These are phyloP conservation scores for Lepidothrix coronata DNA, from an alignment of 2,113 vertebrate genomes.

Conservation along the genomic window DNA sequence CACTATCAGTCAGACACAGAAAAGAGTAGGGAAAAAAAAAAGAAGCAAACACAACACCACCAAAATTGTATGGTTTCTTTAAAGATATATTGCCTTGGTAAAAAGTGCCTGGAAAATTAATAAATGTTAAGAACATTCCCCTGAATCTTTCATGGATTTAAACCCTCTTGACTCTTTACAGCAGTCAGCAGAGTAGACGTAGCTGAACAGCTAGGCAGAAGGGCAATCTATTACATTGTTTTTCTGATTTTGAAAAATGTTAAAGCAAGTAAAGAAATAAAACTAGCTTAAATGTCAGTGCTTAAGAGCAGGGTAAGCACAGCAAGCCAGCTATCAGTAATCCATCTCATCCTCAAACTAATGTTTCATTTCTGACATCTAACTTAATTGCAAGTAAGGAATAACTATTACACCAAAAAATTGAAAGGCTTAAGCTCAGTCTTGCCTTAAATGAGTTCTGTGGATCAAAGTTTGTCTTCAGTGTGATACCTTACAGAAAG, in stretches of 20 bases:
- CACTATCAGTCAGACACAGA: background rate
- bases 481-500: background rate
- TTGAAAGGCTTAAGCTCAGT: background rate
- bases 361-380: slow-evolving; percentile 46
- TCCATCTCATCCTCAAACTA: slow-evolving; percentile 26
- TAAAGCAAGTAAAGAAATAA: background rate
- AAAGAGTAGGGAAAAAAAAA: background rate
- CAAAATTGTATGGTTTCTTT: background rate
- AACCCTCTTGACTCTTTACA: background rate
- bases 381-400: slow-evolving; percentile 31
- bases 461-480: background rate
- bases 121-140: background rate
- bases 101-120: background rate
- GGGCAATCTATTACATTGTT: background rate
- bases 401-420: slow-evolving; percentile 34
- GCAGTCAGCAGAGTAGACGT: background rate
- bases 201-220: background rate
- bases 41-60: background rate
- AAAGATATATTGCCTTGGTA: background rate
- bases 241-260: slow-evolving; percentile 29
- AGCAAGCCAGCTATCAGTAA: slow-evolving; percentile 24
- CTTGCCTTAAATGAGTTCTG: background rate
- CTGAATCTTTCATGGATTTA: background rate
- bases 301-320: background rate
- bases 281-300: slow-evolving; percentile 28